A percentile compares a stretch with the other conserved stretches of the same genome.
phyloP scores from a whole-genome alignment of 2,113 vertebrate genomes.

The Salvelinus sp. region DNA sequence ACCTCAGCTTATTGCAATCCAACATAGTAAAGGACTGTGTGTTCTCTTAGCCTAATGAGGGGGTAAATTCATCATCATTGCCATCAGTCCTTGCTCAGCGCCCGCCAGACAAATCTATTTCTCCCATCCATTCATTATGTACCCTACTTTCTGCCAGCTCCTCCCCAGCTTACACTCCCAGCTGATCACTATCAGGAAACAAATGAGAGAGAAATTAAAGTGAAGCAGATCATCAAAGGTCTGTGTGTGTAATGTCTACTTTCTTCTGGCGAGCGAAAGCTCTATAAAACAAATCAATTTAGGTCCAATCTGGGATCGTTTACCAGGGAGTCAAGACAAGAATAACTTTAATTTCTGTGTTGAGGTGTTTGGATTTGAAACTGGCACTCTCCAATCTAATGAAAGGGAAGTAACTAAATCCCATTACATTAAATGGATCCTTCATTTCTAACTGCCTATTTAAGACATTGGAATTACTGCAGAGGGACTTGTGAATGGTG shows the following conservation, averaged over 20 bases:
- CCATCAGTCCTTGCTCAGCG: conserved; percentile 32
- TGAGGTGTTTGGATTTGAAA: too few relatives aligned
- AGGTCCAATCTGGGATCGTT: too few relatives aligned
- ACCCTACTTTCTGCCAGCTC: not conserved
- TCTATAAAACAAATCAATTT: too few relatives aligned
- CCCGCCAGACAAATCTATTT: conserved; percentile 41
- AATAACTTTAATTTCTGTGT: too few relatives aligned
- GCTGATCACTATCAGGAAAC: conserved; percentile 27
- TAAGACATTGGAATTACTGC: too few relatives aligned
- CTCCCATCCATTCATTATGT: conserved; percentile 19
- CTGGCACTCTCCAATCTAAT: too few relatives aligned
- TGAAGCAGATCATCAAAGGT: not conserved
- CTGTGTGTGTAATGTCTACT: not conserved
- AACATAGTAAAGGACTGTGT: conserved; percentile 1
- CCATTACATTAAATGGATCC: too few relatives aligned
- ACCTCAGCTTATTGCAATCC: not conserved
- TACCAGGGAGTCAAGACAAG: too few relatives aligned
- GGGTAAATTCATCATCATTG: conserved; percentile 42
- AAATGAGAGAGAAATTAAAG: conserved; percentile 11
- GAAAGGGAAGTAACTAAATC: too few relatives aligned
- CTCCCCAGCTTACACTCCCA: not conserved
- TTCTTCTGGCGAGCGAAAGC: too few relatives aligned
- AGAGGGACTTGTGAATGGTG: too few relatives aligned
- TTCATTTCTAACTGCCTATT: too few relatives aligned
- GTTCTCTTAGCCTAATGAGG: conserved; percentile 44